phyloP scores from a whole-genome alignment of 2,797 vertebrate genomes.

The Gymnoscopelus microlampas region DNA sequence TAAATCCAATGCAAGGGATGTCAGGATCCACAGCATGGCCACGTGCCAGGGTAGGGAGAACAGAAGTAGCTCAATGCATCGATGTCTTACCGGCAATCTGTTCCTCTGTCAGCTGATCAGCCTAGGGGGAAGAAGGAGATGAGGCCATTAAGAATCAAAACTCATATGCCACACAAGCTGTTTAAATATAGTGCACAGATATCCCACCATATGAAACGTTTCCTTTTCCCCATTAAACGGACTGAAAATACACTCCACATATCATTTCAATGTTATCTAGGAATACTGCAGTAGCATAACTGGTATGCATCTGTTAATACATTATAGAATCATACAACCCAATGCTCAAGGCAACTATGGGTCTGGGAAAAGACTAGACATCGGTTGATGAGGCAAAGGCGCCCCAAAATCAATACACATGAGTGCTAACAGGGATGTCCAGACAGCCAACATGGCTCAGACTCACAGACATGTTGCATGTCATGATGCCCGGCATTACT shows the following conservation, averaged over 20 bases:
- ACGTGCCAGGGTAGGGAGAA: conserved; percentile 53
- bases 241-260: too few species aligned
- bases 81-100: conserved; percentile 97
- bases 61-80: conserved; percentile 54
- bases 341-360: too few species aligned
- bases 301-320: too few species aligned
- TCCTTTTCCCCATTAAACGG: too few species aligned
- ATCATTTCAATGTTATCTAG: too few species aligned
- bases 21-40: conserved; percentile 68
- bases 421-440: background rate
- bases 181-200: background rate
- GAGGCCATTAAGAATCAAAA: conserved; percentile 26
- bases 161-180: background rate
- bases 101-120: conserved; percentile 99
- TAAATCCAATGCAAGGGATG: conserved; percentile 75
- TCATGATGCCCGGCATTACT: background rate
- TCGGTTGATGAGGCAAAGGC: too few species aligned
- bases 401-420: background rate
- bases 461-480: background rate
- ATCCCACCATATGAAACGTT: too few species aligned
- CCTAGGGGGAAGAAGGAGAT: conserved; percentile 79
- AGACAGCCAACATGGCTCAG: background rate
- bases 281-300: too few species aligned
- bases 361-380: too few species aligned
- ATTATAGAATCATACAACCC: too few species aligned